Base-by-base conservation (phyloP, 2,888 invertebrate species). In the Marronus borbonicus region DNA sequence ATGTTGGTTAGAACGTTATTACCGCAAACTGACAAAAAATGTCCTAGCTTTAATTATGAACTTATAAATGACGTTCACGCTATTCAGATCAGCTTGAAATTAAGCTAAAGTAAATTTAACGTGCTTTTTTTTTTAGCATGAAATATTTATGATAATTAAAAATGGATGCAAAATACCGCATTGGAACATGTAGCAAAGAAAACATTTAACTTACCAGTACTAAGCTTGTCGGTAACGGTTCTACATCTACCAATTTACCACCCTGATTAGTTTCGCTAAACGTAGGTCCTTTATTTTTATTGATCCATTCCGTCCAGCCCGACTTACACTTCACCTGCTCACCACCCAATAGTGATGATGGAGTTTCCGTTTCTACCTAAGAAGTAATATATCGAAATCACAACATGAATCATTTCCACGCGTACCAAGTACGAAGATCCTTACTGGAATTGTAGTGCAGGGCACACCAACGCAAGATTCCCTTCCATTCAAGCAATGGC, bases 261-360 rank as follows among this genome's bases (percentile, higher is more conserved):
- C 84, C 84, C 7, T 39, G 65, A 20, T 55, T 74, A 17, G 49
- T 66, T 14, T 17, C 12, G n/a, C 28, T 50, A 5, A 50, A 50
- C 65, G 81, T 78, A 17, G 76, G 36, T 12, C 83, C 80, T 1
- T 87, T 85, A 79, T 92, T 90, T 68, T 91, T 90, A 87, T 93
- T 96, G 81, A 95, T 89, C 97, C 97, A 97, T 14, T 90, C 87
- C 0, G 94, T 93, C 96, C 96, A 97, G 0, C 97, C 97, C 2
- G 90, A 87, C 64, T 90, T 88, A 84, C 96, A 96, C 50, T 68
- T 50, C 1, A 89, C 84, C 0, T 89, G 78, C 44, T 81, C 72
- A 74, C 85, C 82, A 52, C 86, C 85, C 14, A 81, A 70, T 66
- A 83, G 85, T 66, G 80, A 77, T 1, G 86, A 84, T 10, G 60